These are phyloP conservation scores for Psittacula echo DNA, from an alignment of 2,797 vertebrate species.

Conservation along the genomic window DNA sequence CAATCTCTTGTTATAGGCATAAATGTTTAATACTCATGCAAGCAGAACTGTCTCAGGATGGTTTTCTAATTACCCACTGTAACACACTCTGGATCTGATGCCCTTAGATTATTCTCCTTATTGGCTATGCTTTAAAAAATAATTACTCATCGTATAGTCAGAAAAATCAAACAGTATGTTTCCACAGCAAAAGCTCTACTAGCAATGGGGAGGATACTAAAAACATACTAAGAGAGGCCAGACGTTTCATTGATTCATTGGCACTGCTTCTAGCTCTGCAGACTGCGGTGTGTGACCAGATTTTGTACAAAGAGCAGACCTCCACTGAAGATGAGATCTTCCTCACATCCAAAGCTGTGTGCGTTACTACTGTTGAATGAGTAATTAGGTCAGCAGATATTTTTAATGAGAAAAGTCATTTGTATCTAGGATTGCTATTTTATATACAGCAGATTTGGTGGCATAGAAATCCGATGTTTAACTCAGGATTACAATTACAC, in stretches of 20 bases:
- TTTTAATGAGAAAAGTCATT: not conserved
- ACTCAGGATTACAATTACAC: not conserved
- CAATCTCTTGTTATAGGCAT: not conserved
- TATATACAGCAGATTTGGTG: not conserved
- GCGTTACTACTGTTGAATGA: not conserved
- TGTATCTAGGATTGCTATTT: conserved; percentile 17
- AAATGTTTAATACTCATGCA: conserved; percentile 41
- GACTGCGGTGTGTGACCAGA: not conserved
- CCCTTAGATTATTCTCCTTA: conserved; percentile 21
- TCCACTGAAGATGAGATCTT: not conserved
- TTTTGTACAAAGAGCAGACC: not conserved
- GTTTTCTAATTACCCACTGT: conserved; percentile 24
- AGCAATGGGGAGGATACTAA: not conserved
- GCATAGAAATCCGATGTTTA: conserved; percentile 6
- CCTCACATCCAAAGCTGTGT: not conserved
- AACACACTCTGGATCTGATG: not conserved
- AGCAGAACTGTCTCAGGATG: not conserved
- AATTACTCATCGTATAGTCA: conserved; percentile 21
- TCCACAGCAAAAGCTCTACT: not conserved
- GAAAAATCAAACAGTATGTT: not conserved
- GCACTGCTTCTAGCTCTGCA: not conserved
- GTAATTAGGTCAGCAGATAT: not conserved
- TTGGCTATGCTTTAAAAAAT: not conserved
- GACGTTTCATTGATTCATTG: not conserved
- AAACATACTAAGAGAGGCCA: not conserved